phyloP scores from a whole-genome alignment of 35 echinoderm and acorn worm genomes.

The Heliocidaris erythrogramma region DNA sequence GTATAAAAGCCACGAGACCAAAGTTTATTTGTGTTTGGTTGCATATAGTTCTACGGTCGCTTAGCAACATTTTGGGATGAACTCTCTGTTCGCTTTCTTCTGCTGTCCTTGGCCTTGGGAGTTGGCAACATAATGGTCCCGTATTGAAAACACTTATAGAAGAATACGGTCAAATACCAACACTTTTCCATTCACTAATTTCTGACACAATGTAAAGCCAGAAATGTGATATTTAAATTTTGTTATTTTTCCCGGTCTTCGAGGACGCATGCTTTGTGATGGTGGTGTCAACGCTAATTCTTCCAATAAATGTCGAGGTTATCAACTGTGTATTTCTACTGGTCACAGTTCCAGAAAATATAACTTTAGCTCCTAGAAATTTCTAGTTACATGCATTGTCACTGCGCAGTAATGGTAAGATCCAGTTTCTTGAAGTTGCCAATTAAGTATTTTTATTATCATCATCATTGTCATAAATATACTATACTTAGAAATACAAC shows the following conservation, averaged over 20 bases:
- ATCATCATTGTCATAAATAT: neutral
- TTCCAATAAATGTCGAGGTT: neutral
- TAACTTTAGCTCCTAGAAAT: neutral
- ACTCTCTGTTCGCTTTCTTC: neutral
- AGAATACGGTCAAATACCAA: neutral
- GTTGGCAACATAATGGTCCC: neutral
- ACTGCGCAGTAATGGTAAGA: no score
- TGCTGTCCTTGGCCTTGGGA: neutral
- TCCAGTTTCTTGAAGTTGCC: no score
- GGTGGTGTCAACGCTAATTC: neutral
- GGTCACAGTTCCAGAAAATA: neutral
- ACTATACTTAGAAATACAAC: neutral
- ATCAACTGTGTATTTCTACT: neutral
- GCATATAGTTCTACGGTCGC: constrained; percentile 20
- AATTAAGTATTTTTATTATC: neutral
- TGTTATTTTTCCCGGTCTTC: neutral
- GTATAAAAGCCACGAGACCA: constrained; percentile 19
- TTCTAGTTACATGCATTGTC: neutral
- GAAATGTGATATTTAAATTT: neutral
- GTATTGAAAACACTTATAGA: neutral
- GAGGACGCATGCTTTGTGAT: neutral
- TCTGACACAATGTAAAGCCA: neutral
- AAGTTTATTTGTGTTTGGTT: constrained; percentile 27
- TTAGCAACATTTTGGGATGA: constrained; percentile 30
- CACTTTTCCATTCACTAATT: neutral